A percentile compares a stretch with the other conserved stretches of the same genome.
phyloP scores from a whole-genome alignment of 2,888 invertebrate genomes.

The Griposia aprilina region DNA sequence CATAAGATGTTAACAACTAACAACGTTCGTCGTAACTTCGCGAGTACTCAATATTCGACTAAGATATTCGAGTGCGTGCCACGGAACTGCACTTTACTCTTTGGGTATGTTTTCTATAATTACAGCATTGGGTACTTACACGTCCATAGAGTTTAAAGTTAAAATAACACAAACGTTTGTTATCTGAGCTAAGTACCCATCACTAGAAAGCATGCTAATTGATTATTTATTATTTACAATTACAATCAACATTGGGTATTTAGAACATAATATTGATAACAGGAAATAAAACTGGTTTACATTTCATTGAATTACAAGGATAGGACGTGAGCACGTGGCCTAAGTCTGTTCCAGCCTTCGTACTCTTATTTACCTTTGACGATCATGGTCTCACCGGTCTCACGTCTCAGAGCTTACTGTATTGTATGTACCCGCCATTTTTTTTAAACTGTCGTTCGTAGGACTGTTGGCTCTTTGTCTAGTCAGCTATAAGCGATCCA shows the following conservation, averaged over 20 bases:
- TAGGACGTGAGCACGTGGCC: background rate
- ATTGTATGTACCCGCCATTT: conserved; percentile 28
- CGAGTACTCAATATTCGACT: background rate
- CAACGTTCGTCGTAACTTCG: background rate
- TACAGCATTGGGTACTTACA: background rate
- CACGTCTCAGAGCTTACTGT: too few relatives aligned
- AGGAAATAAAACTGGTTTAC: background rate
- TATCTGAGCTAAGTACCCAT: background rate
- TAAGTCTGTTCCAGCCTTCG: conserved; percentile 12
- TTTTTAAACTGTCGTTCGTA: conserved; percentile 12
- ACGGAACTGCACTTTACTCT: background rate
- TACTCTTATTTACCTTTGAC: too few relatives aligned
- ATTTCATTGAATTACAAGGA: background rate
- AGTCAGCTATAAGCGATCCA: background rate
- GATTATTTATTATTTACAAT: background rate
- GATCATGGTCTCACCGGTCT: background rate
- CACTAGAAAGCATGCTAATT: background rate
- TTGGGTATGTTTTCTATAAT: background rate
- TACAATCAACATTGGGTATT: background rate
- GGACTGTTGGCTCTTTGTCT: background rate
- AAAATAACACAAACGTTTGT: too few relatives aligned
- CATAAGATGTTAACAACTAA: background rate
- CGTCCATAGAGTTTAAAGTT: conserved; percentile 24
- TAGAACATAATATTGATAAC: too few relatives aligned
- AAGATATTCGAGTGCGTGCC: background rate